Evolutionary conservation across 1,140 invertebrate species (phyloP).

Genomic region (Berghia stephanieae): DNA sequence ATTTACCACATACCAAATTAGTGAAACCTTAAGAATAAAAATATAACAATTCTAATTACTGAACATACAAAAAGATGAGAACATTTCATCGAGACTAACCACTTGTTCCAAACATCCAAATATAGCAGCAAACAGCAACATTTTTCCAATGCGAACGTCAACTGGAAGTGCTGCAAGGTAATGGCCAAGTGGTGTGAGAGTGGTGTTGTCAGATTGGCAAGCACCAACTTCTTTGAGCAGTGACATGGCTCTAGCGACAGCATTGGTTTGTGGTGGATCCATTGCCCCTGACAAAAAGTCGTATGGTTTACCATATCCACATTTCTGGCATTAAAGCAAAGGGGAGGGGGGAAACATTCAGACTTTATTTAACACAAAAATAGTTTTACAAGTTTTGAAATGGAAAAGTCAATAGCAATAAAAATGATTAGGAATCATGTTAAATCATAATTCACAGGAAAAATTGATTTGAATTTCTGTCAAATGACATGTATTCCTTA

Average conservation of each 20-base stretch:
- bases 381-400: no score
- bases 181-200: constrained; percentile 86
- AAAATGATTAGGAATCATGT: no score
- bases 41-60: neutral
- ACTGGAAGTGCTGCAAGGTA: constrained; percentile 89
- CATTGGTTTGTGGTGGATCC: constrained; percentile 51
- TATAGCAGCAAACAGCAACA: constrained; percentile 77
- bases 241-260: constrained; percentile 53
- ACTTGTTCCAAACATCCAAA: constrained; percentile 63
- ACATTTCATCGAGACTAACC: constrained; percentile 43
- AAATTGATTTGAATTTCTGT: no score
- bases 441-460: no score
- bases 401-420: no score
- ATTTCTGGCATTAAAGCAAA: constrained; percentile 52
- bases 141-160: constrained; percentile 94
- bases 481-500: no score
- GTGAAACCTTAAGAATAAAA: neutral
- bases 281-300: constrained; percentile 54
- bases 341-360: no score
- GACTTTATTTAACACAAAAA: no score
- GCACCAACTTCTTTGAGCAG: constrained; percentile 57
- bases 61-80: no score
- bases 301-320: constrained; percentile 55
- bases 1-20: neutral
- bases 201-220: constrained; percentile 42